Conservation (phyloP, 2,888 invertebrate genomes). For the Dasysyrphus tricinctus region DNA sequence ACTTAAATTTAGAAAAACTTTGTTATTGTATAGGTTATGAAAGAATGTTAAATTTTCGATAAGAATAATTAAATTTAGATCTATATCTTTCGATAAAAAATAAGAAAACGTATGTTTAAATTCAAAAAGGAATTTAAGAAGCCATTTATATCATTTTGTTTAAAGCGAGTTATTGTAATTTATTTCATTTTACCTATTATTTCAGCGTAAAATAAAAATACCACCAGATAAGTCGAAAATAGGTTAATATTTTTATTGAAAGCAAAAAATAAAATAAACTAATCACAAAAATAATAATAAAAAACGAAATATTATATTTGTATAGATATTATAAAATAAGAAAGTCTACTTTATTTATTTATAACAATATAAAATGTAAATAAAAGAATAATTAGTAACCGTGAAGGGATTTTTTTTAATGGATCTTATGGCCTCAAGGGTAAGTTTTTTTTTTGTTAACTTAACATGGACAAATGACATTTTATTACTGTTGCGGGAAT, state of each 20-base stretch:
- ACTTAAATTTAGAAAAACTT: constrained; percentile 7
- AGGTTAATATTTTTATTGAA: constrained; percentile 70
- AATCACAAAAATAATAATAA: not conserved
- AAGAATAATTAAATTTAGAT: constrained; percentile 11
- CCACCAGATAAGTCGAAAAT: constrained; percentile 69
- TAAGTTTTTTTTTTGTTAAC: too few relatives aligned
- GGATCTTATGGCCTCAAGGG: too few relatives aligned
- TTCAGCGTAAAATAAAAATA: constrained; percentile 52
- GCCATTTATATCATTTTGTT: constrained; percentile 29
- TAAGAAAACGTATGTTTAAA: not conserved
- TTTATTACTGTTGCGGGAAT: too few relatives aligned
- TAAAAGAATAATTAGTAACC: constrained; percentile 70
- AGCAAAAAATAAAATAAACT: constrained; percentile 38
- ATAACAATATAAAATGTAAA: constrained; percentile 75
- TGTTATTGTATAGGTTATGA: constrained; percentile 25
- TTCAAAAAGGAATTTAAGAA: not conserved
- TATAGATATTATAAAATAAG: constrained; percentile 65
- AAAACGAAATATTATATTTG: constrained; percentile 64
- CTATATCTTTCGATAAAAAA: constrained; percentile 19
- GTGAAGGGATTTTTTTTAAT: not conserved
- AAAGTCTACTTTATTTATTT: constrained; percentile 71
- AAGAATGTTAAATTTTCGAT: constrained; percentile 35
- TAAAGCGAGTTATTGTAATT: constrained; percentile 45
- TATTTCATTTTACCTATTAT: constrained; percentile 13
- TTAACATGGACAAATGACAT: too few relatives aligned